phyloP scores from a whole-genome alignment of 2,888 invertebrate genomes.

The Cephus pulcher region DNA sequence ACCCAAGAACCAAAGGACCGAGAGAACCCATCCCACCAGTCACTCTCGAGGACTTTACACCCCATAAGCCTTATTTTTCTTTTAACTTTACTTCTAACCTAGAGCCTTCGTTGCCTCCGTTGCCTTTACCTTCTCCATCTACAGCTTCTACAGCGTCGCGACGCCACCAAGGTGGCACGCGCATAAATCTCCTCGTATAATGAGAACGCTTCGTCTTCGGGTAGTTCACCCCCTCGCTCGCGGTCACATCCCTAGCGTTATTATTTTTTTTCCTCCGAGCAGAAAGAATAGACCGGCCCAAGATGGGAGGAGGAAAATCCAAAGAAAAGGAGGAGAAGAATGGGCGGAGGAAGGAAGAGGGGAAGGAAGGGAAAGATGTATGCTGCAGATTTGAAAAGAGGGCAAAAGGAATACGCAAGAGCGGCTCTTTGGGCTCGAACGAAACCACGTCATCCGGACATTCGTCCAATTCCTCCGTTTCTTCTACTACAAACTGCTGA shows the following conservation, averaged over 20 bases:
- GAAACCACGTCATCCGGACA: no score
- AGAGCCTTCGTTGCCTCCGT: slow-evolving; percentile 14
- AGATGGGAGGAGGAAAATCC: background rate
- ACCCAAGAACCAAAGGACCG: no score
- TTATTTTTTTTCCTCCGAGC: slow-evolving; percentile 43
- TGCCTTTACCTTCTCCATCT: no score
- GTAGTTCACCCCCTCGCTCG: slow-evolving; percentile 48
- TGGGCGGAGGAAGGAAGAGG: background rate
- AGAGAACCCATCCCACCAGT: no score
- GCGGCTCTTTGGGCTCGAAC: no score
- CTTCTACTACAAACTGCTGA: no score
- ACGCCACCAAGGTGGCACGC: slow-evolving; percentile 51
- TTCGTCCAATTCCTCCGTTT: no score
- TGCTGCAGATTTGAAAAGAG: background rate
- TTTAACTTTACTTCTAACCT: slow-evolving; percentile 64
- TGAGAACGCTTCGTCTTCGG: slow-evolving; percentile 65
- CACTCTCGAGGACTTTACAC: slow-evolving; percentile 57
- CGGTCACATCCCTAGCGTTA: slow-evolving; percentile 48
- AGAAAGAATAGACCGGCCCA: no score
- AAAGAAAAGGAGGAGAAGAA: slow-evolving; percentile 2
- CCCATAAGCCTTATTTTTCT: slow-evolving; percentile 66
- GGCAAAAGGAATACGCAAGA: slow-evolving; percentile 1
- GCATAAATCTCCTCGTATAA: slow-evolving; percentile 65
- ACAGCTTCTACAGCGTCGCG: slow-evolving; percentile 44
- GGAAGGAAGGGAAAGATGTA: slow-evolving; percentile 5